Conservation (phyloP, 2,797 vertebrate genomes). For the Eulemur coronatus region DNA sequence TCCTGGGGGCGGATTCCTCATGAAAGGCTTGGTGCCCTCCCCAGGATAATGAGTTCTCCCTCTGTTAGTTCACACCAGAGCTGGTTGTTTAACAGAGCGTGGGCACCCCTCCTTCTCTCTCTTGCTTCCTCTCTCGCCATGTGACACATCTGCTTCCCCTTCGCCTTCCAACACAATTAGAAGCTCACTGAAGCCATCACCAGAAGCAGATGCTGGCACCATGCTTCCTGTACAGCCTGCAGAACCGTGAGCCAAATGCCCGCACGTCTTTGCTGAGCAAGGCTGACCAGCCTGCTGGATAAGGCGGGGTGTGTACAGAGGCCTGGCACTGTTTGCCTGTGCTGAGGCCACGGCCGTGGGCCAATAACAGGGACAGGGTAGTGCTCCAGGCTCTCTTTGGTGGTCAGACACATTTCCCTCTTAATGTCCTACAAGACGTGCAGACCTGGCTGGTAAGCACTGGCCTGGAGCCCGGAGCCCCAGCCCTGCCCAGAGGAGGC, state of each 20-base stretch:
- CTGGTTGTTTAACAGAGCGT: background rate
- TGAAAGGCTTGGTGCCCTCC: background rate
- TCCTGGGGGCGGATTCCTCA: background rate
- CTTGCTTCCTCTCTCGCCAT: background rate
- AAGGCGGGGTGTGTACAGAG: constrained; percentile 14
- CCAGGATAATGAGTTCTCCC: background rate
- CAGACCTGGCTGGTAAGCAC: constrained; percentile 56
- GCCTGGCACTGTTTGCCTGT: background rate
- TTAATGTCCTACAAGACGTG: constrained; percentile 54
- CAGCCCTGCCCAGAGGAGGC: constrained; percentile 1
- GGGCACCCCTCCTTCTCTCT: background rate
- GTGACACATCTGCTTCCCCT: background rate
- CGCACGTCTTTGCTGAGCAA: constrained; percentile 24
- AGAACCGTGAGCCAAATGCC: background rate
- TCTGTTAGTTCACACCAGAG: background rate
- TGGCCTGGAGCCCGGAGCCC: constrained; percentile 58
- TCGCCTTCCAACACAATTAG: background rate
- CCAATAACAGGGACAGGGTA: constrained; percentile 48
- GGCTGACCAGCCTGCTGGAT: background rate
- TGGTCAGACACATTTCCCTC: background rate
- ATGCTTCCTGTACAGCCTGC: background rate
- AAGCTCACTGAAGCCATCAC: background rate
- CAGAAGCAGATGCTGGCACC: background rate
- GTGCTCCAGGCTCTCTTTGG: background rate
- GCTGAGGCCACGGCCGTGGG: background rate